phyloP scores from a whole-genome alignment of 2,113 vertebrate species.

The Aegithalos caudatus region DNA sequence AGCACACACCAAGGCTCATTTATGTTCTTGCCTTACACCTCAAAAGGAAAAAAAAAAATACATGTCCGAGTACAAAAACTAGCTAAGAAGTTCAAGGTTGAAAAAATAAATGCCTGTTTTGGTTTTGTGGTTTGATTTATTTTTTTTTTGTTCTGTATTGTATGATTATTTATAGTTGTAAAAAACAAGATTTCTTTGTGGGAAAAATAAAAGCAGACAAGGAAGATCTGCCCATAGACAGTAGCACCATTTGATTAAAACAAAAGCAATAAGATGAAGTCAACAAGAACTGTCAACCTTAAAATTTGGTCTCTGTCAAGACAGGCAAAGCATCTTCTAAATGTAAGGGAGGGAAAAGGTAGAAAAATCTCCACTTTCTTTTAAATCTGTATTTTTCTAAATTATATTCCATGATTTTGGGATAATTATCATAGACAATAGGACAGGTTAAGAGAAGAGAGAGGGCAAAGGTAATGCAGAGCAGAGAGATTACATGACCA shows the following conservation, averaged over 20 bases:
- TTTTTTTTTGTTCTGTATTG: not conserved
- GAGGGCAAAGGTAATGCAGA: not conserved
- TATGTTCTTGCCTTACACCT: constrained; percentile 58
- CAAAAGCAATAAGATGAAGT: not conserved
- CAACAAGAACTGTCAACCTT: not conserved
- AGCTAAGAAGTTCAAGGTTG: constrained; percentile 51
- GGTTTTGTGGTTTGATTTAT: not conserved
- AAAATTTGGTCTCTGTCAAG: not conserved
- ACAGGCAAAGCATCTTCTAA: not conserved
- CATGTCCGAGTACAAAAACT: constrained; percentile 59
- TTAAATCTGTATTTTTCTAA: not conserved
- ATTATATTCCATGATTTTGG: not conserved
- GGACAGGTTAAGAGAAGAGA: not conserved
- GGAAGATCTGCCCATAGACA: not conserved
- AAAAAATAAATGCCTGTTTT: constrained; percentile 14
- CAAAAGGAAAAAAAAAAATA: not conserved
- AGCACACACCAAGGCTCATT: constrained; percentile 83
- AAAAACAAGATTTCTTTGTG: not conserved
- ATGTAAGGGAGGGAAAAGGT: not conserved
- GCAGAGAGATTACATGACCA: not conserved
- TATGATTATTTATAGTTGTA: not conserved
- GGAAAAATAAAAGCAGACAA: not conserved
- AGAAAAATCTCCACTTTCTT: not conserved
- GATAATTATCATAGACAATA: not conserved
- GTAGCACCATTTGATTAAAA: not conserved